phyloP scores from a whole-genome alignment of 2,888 invertebrate genomes.

The Sinhomidia bicolor region DNA sequence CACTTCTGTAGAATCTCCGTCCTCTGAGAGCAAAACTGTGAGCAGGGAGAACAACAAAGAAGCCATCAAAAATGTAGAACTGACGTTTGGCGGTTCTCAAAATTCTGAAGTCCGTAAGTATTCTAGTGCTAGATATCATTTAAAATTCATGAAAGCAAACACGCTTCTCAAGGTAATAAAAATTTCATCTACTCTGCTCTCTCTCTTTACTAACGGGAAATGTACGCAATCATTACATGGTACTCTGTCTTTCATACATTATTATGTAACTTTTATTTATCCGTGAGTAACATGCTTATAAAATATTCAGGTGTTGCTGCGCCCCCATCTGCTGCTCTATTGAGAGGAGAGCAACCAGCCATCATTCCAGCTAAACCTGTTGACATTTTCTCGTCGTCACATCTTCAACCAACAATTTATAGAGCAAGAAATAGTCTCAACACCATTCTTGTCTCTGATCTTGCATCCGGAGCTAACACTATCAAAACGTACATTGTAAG shows the following conservation, averaged over 20 bases:
- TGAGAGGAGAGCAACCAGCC: slow-evolving; percentile 20
- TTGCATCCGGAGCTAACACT: slow-evolving; percentile 55
- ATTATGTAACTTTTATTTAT: neutral
- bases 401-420: slow-evolving; percentile 62
- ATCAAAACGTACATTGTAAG: slow-evolving; percentile 63
- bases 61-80: slow-evolving; percentile 55
- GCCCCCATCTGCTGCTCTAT: neutral
- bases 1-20: slow-evolving; percentile 6
- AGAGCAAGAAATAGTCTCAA: slow-evolving; percentile 65
- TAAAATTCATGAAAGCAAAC: slow-evolving; percentile 44
- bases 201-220: neutral
- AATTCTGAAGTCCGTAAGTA: slow-evolving; percentile 73
- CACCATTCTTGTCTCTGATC: slow-evolving; percentile 64
- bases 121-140: neutral
- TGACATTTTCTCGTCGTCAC: slow-evolving; percentile 51
- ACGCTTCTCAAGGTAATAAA: slow-evolving; percentile 17
- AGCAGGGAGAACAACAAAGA: slow-evolving; percentile 14
- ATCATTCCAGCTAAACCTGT: slow-evolving; percentile 67
- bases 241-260: neutral
- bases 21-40: neutral
- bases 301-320: slow-evolving; percentile 71
- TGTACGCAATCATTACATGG: neutral
- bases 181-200: neutral
- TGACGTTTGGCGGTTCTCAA: slow-evolving; percentile 74
- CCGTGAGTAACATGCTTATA: slow-evolving; percentile 41